Conservation (phyloP, 2,797 vertebrate genomes). For the Neostethus bicornis region DNA sequence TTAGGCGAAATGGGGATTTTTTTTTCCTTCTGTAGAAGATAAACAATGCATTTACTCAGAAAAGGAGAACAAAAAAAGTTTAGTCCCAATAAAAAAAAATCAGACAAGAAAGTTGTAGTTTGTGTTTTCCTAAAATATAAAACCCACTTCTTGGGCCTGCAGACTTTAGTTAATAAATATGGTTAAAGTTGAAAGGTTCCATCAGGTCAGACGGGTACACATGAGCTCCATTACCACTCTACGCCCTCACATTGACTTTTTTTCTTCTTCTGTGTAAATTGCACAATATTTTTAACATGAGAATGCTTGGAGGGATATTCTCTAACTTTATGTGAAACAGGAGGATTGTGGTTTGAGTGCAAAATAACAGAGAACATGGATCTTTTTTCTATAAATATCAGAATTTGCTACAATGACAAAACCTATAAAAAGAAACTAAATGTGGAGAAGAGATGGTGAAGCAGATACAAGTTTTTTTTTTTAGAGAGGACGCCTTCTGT, state of each 20-base stretch:
- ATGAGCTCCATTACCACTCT: not conserved
- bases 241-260: conserved; percentile 11
- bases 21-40: too few relatives aligned
- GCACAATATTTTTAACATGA: not conserved
- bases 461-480: conserved; percentile 4
- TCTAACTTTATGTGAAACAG: conserved; percentile 16
- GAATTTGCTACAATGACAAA: conserved; percentile 14
- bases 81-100: too few relatives aligned
- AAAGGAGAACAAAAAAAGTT: too few relatives aligned
- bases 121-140: too few relatives aligned
- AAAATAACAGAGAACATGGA: not conserved
- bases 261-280: conserved; percentile 7
- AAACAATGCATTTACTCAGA: too few relatives aligned
- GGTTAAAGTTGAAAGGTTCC: not conserved
- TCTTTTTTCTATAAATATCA: conserved; percentile 16
- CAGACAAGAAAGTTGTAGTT: too few relatives aligned
- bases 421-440: conserved; percentile 19
- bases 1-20: too few relatives aligned
- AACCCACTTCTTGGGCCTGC: too few relatives aligned
- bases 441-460: conserved; percentile 6
- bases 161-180: not conserved
- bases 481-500: not conserved
- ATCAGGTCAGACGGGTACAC: not conserved
- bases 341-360: conserved; percentile 17
- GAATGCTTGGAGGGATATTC: conserved; percentile 11